Conservation (phyloP, 2,797 vertebrate genomes). For the Brotogeris chrysoptera region DNA sequence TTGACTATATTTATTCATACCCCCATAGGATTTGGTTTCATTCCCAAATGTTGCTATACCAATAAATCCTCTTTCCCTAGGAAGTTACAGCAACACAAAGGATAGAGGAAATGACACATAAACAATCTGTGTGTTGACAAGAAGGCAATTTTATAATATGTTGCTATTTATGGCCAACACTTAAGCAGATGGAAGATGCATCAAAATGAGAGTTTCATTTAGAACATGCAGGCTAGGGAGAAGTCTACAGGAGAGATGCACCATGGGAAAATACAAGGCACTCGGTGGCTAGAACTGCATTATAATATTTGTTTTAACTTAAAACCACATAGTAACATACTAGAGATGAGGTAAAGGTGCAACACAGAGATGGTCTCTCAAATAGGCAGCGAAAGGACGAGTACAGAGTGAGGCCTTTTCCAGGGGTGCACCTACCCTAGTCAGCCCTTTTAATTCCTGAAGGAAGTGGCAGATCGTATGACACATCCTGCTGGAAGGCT, state of each 20-base stretch:
- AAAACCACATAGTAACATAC: background rate
- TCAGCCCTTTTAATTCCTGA: background rate
- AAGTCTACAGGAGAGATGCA: background rate
- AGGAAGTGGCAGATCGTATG: accelerated
- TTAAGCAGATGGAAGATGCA: slow-evolving; percentile 51
- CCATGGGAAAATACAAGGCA: background rate
- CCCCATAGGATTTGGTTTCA: slow-evolving; percentile 39
- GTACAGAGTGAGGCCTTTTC: accelerated
- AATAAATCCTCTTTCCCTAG: slow-evolving; percentile 54
- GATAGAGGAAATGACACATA: slow-evolving; percentile 53
- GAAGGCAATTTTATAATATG: slow-evolving; percentile 44
- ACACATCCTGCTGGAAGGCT: background rate
- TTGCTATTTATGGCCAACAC: slow-evolving; percentile 43
- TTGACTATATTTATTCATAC: slow-evolving; percentile 50
- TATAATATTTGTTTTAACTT: background rate
- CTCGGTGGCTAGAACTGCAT: background rate
- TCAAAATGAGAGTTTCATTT: slow-evolving; percentile 8
- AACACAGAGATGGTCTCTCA: background rate
- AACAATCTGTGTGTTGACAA: slow-evolving; percentile 60
- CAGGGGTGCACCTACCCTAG: accelerated
- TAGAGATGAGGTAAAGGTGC: background rate
- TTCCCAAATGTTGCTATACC: slow-evolving; percentile 50
- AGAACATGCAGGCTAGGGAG: slow-evolving; percentile 7
- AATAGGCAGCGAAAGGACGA: background rate
- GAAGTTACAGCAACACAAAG: slow-evolving; percentile 36